A percentile compares a stretch with the other conserved stretches of the same genome.
phyloP scores from a whole-genome alignment of 1,140 invertebrate species.

The Helicoverpa armigera region DNA sequence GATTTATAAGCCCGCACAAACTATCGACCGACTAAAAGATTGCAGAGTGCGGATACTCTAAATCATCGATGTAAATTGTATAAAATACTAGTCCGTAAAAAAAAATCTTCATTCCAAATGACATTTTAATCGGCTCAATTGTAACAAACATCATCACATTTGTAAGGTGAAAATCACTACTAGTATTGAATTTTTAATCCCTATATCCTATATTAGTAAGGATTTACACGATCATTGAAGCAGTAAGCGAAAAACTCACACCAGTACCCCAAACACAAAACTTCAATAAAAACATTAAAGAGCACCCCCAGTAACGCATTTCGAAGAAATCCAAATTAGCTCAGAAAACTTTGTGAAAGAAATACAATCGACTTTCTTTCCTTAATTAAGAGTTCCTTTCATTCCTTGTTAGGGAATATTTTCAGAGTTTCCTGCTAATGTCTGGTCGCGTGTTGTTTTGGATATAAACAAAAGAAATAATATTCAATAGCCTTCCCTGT shows the following conservation, averaged over 20 bases:
- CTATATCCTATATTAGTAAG: too few species aligned
- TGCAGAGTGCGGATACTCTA: too few species aligned
- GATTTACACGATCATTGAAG: not conserved
- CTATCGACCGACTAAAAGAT: too few species aligned
- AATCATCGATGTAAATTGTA: too few species aligned
- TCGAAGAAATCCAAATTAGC: constrained; percentile 18
- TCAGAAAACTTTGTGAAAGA: constrained; percentile 3
- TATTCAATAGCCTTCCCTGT: constrained; percentile 7
- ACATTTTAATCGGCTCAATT: too few species aligned
- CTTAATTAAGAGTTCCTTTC: constrained; percentile 33
- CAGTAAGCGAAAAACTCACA: not conserved
- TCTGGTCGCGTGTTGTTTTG: constrained; percentile 16
- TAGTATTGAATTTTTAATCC: too few species aligned
- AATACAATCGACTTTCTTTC: constrained; percentile 27
- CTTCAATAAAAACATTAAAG: constrained; percentile 10
- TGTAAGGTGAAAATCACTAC: too few species aligned
- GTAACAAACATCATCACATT: too few species aligned
- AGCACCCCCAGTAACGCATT: not conserved
- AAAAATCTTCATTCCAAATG: too few species aligned
- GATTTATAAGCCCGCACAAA: too few species aligned
- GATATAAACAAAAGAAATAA: constrained; percentile 33
- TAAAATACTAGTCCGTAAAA: too few species aligned
- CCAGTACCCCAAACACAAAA: not conserved
- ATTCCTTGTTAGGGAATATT: not conserved
- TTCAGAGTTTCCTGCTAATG: constrained; percentile 24